Evolutionary conservation across 2,888 invertebrate species (phyloP).

Genomic region (Sipunculus nudus): DNA sequence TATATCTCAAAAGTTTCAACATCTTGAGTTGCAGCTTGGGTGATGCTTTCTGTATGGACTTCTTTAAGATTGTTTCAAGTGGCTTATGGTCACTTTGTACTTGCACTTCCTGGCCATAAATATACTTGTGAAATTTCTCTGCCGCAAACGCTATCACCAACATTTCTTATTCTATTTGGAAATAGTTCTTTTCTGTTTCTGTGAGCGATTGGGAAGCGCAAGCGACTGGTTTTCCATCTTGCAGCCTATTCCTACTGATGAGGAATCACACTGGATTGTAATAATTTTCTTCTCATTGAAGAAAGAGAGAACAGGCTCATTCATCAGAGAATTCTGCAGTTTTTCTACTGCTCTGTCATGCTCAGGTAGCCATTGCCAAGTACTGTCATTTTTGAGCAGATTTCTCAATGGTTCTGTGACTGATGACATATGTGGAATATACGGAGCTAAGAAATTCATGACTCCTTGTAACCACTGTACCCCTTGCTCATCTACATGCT

Average conservation of each 20-base stretch:
- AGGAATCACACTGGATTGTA: constrained; percentile 37
- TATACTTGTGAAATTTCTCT: constrained; percentile 34
- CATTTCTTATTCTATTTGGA: constrained; percentile 33
- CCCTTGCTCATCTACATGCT: constrained; percentile 36
- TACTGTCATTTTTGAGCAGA: constrained; percentile 30
- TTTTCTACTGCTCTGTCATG: constrained; percentile 33
- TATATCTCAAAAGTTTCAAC: not conserved
- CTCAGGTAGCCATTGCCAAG: constrained; percentile 29
- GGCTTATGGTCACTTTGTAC: constrained; percentile 32
- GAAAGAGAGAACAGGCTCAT: constrained; percentile 31
- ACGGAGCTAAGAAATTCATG: constrained; percentile 38
- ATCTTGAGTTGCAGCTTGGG: not conserved
- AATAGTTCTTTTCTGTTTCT: constrained; percentile 34
- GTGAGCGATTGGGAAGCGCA: constrained; percentile 35
- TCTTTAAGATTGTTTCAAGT: not conserved
- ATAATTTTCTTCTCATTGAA: constrained; percentile 33
- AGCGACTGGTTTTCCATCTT: constrained; percentile 33
- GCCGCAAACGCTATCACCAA: constrained; percentile 34
- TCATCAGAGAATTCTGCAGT: constrained; percentile 17
- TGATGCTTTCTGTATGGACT: not conserved
- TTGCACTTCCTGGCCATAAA: constrained; percentile 31
- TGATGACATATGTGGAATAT: constrained; percentile 39
- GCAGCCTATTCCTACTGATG: constrained; percentile 38
- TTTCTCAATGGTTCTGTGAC: constrained; percentile 32
- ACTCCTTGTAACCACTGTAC: constrained; percentile 37